Percentiles rank a stretch among this genome's conserved stretches.
Evolutionary conservation across 2,888 invertebrate species (phyloP).

Genomic region (Drosophila maculinotata): DNA sequence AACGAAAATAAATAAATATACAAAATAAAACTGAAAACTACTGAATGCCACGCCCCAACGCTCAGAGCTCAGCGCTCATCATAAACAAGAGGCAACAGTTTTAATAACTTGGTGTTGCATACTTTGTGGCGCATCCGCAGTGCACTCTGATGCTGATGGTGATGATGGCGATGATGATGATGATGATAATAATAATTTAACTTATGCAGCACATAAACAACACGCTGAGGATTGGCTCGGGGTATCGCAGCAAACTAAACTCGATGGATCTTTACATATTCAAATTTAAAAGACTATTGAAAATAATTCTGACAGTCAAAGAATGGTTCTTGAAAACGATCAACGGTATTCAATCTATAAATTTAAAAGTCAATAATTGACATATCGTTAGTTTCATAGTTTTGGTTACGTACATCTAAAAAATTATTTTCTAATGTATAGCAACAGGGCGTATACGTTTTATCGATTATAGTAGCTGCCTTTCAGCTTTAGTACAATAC

Average conservation of each 20-base stretch:
- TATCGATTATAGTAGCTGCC: background rate
- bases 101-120: slow-evolving; percentile 57
- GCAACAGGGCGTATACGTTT: too few species aligned
- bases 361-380: too few species aligned
- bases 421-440: too few species aligned
- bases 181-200: background rate
- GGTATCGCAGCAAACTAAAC: too few species aligned
- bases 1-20: slow-evolving; percentile 3
- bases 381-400: too few species aligned
- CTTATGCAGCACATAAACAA: background rate
- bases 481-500: background rate
- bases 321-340: too few species aligned
- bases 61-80: slow-evolving; percentile 12
- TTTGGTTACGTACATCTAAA: too few species aligned
- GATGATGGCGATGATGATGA: slow-evolving; percentile 1
- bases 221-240: too few species aligned
- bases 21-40: slow-evolving; percentile 17
- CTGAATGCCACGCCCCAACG: slow-evolving; percentile 24
- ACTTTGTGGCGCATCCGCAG: slow-evolving; percentile 32
- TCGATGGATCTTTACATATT: too few species aligned
- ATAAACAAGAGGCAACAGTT: slow-evolving; percentile 50
- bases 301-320: too few species aligned
- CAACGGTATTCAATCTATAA: too few species aligned
- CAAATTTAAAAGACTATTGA: too few species aligned
- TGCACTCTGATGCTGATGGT: background rate